Evolutionary conservation across 2,888 invertebrate genomes (phyloP), one percentile per base, ranked within the genome.

Genomic region (Microctonus brassicae): DNA sequence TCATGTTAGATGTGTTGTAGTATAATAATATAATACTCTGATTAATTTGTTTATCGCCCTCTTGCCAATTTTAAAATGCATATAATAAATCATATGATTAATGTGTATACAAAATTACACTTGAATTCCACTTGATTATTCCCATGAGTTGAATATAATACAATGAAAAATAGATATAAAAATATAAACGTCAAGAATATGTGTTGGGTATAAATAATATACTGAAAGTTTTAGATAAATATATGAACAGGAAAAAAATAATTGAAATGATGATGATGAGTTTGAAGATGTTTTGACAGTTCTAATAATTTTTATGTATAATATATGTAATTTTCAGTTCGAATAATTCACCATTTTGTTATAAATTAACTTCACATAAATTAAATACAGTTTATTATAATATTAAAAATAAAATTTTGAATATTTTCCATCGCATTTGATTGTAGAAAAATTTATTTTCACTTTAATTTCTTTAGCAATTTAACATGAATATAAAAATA

Each of bases 221-320:
- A n/a, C n/a, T n/a, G n/a, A n/a, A n/a, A n/a, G n/a, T 11, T 13
- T n/a, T 33, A 34, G 7, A 29, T 47, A 36, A 39, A 62, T 17
- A 39, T 65, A 68, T 62, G 62, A 57, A 22, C 63, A 73, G 58
- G 65, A 70, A 75, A 69, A 69, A 65, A 73, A 73, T 73, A 71
- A 71, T 75, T 73, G 69, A 60, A 73, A 24, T 47, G 71, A 65
- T 68, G 69, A 72, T 58, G 75, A 39, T 39, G 79, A 79, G 78
- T 79, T 77, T 74, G 65, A 22, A 61, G 70, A 76, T 72, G 73
- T 77, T 61, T 69, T 57, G 68, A 76, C 79, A 77, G 76, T 78
- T 76, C 75, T 2, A 79, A 80, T 80, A 75, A 78, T 82, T 81
- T 83, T 78, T 82, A 83, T 84, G 84, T 83, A 81, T 84, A 82